A percentile compares a stretch with the other conserved stretches of the same genome.
Evolutionary conservation across 2,888 invertebrate species (phyloP).

Genomic region (Theristus sp.): DNA sequence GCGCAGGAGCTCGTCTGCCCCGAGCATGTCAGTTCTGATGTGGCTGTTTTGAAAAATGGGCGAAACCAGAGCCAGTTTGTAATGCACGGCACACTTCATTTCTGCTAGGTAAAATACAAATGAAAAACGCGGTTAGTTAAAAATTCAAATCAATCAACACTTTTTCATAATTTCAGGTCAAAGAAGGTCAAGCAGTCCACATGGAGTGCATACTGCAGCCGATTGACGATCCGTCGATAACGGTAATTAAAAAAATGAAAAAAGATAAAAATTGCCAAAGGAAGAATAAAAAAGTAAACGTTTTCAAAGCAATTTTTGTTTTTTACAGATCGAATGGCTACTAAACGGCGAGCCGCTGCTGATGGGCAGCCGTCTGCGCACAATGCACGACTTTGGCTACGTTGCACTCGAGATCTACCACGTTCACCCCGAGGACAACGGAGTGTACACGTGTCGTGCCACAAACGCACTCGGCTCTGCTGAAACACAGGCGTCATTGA

Average conservation of each 20-base stretch:
- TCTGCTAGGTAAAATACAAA: too few species aligned
- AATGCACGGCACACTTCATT: too few species aligned
- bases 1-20: conserved; percentile 68
- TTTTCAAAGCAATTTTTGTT: background rate
- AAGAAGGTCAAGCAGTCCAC: conserved; percentile 32
- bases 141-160: too few species aligned
- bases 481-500: conserved; percentile 5
- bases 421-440: conserved; percentile 34
- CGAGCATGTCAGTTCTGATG: conserved; percentile 37
- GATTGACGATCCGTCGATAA: conserved; percentile 75
- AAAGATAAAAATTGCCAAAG: too few species aligned
- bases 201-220: conserved; percentile 71
- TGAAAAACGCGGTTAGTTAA: too few species aligned
- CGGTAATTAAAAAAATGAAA: conserved; percentile 42
- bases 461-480: conserved; percentile 34
- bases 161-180: conserved; percentile 47
- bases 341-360: conserved; percentile 60
- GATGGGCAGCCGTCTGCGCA: conserved; percentile 72
- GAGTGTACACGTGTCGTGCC: conserved; percentile 34
- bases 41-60: too few species aligned
- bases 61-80: too few species aligned
- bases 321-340: conserved; percentile 81
- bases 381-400: conserved; percentile 94
- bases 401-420: conserved; percentile 51
- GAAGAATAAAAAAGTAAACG: background rate